Evolutionary conservation across 2,888 invertebrate genomes (phyloP), one percentile per base, ranked within the genome.

Genomic region (Ormyrus labotus): DNA sequence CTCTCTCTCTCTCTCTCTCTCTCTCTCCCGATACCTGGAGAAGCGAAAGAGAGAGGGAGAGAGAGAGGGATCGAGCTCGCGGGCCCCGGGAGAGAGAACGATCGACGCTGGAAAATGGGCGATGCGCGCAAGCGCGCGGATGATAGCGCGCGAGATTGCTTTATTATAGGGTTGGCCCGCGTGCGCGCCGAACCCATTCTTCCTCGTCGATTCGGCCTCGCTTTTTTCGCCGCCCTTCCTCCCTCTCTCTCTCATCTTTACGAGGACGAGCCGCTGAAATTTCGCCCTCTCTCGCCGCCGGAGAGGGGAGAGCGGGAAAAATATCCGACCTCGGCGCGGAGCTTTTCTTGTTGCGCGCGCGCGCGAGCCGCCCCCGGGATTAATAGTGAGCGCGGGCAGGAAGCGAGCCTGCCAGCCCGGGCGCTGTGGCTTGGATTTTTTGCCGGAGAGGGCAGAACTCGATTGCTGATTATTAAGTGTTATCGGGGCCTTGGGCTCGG

Each of bases 61-160:
- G 47, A 47, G 11, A 19, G 47, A 50, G 8, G 65, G 50, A 19
- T 19, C 19, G 19, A 19, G 19, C 19, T 19, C 19, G 19, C 19
- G 19, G 19, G 19, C 19, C 19, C 19, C 13, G 47, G 8, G 19
- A 51, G 47, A 71, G 63, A 47, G 45, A 7, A 53, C 53, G 11
- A 13, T 67, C 51, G 51, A 51, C 8, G 55, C 11, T 47, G 47
- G 19, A 63, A 47, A 19, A 19, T 19, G 13, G 69, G 61, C 69
- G 47, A 64, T 10, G 48, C 55, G 68, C 19, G 70, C 70, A 50
- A 60, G 75, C 67, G 50, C 55, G 47, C n/a, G 47, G 67, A 75
- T 60, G 60, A 70, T 75, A 60, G 60, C 63, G 63, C 10, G 77
- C 71, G 78, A 78, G 78, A 78, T 78, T 78, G 78, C 78, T 78